phyloP scores from a whole-genome alignment of 2,797 vertebrate species.

The Vipera ursinii region DNA sequence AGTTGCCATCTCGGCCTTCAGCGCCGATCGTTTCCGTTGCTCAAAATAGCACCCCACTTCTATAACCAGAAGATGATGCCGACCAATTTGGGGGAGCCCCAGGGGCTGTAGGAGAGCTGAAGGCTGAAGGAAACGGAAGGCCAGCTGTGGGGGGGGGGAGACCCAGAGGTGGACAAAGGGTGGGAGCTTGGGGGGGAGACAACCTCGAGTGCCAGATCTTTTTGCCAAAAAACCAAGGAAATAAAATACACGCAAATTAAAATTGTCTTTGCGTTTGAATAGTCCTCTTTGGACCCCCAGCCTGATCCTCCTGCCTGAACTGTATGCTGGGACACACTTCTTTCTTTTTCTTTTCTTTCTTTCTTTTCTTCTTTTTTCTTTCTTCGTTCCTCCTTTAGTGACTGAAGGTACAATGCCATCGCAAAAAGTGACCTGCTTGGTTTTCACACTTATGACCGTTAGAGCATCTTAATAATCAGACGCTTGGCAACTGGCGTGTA shows the following conservation, averaged over 20 bases:
- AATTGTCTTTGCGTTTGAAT: neutral
- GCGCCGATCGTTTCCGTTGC: neutral
- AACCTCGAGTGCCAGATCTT: neutral
- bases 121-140: neutral
- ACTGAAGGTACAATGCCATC: too few species aligned
- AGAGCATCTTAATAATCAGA: too few species aligned
- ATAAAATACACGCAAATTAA: neutral
- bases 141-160: neutral
- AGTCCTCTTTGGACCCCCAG: neutral
- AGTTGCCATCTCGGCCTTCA: fast-evolving
- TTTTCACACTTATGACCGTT: too few species aligned
- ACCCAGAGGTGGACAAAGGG: neutral
- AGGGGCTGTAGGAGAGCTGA: too few species aligned
- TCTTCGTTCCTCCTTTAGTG: too few species aligned
- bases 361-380: too few species aligned
- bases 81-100: neutral
- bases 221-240: neutral
- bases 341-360: too few species aligned
- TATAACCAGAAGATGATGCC: neutral
- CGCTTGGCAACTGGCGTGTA: too few species aligned
- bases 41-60: neutral
- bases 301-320: neutral
- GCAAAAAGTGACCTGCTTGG: too few species aligned
- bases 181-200: neutral
- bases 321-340: too few species aligned